These are phyloP conservation scores for Corvus moneduloides DNA, from an alignment of 2,113 vertebrate genomes.

Conservation along the genomic window DNA sequence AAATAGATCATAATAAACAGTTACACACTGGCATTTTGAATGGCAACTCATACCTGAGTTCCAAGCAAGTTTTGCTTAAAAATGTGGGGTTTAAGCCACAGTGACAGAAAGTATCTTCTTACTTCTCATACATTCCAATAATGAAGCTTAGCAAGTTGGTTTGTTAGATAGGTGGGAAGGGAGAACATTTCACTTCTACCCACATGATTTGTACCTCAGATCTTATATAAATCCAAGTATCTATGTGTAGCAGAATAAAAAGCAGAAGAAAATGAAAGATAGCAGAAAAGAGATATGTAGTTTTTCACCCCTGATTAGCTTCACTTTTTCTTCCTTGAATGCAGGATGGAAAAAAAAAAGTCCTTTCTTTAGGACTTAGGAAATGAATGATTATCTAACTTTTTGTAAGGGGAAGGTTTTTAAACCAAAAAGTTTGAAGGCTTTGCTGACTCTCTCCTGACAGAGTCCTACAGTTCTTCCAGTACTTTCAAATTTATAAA, in stretches of 20 bases:
- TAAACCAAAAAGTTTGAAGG: neutral
- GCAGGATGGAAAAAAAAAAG: neutral
- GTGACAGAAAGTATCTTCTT: neutral
- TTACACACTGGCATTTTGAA: neutral
- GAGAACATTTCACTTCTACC: neutral
- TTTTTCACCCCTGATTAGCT: neutral
- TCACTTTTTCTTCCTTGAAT: neutral
- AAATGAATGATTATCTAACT: neutral
- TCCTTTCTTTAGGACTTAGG: neutral
- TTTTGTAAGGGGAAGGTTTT: neutral
- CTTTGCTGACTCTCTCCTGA: neutral
- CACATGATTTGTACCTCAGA: neutral
- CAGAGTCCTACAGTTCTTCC: neutral
- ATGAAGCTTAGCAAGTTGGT: neutral
- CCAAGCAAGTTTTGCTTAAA: conserved; percentile 13
- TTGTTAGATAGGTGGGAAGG: neutral
- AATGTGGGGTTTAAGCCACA: neutral
- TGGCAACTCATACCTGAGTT: neutral
- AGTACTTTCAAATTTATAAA: neutral
- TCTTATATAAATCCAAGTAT: neutral
- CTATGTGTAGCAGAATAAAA: neutral
- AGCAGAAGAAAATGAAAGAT: neutral
- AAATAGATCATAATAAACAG: neutral
- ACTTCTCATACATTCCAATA: neutral
- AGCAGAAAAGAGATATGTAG: neutral